A percentile compares a stretch with the other conserved stretches of the same genome.
Conservation (phyloP, 2,888 invertebrate species). For the Ectropis crepuscularia region DNA sequence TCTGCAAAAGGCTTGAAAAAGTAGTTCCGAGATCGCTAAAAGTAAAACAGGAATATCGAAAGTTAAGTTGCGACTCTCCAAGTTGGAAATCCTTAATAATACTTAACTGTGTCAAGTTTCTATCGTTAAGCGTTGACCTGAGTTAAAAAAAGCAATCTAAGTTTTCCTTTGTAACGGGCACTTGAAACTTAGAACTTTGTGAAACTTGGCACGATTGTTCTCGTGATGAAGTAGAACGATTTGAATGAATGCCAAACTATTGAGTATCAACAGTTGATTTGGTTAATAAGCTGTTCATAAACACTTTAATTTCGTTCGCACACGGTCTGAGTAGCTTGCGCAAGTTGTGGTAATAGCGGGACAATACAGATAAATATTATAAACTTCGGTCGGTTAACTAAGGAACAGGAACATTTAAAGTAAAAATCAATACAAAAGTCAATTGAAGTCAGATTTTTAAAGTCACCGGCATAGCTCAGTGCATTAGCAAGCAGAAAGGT, state of each 20-base stretch:
- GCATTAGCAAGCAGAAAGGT: no score
- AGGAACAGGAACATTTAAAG: no score
- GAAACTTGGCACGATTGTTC: conserved; percentile 36
- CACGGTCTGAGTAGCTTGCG: no score
- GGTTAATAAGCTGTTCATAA: conserved; percentile 11
- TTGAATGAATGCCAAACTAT: conserved; percentile 40
- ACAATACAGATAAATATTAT: no score
- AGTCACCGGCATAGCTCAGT: no score
- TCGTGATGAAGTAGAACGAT: conserved; percentile 31
- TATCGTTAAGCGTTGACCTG: conserved; percentile 24
- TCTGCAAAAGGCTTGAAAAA: conserved; percentile 9
- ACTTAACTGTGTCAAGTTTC: conserved; percentile 28
- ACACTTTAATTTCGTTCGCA: conserved; percentile 1
- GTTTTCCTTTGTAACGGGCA: conserved; percentile 24
- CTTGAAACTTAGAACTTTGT: conserved; percentile 29
- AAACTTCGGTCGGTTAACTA: no score
- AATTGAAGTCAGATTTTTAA: no score
- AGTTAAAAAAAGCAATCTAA: conserved; percentile 32
- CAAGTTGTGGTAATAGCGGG: no score
- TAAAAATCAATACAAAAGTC: no score
- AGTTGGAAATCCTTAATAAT: conserved; percentile 24
- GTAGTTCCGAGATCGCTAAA: conserved; percentile 17
- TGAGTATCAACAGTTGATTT: conserved; percentile 8
- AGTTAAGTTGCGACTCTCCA: conserved; percentile 16
- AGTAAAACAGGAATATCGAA: conserved; percentile 15